phyloP scores from a whole-genome alignment of 2,888 invertebrate genomes.

The Sialis fuliginosa region DNA sequence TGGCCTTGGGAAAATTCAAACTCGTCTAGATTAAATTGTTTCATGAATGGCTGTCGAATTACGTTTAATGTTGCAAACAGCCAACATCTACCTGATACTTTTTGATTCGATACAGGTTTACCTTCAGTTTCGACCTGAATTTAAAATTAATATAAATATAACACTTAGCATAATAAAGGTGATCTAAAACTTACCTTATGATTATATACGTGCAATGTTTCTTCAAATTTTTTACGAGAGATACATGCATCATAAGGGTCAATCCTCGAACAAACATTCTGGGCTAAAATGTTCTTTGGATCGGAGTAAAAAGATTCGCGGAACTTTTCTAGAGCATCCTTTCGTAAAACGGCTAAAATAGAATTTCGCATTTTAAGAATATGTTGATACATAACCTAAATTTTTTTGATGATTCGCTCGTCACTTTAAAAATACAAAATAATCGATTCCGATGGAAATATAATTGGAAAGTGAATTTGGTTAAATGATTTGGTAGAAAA shows the following conservation, averaged over 20 bases:
- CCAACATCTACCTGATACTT: constrained; percentile 79
- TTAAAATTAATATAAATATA: no score
- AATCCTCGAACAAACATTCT: constrained; percentile 63
- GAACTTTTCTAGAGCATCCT: constrained; percentile 26
- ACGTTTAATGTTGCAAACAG: constrained; percentile 75
- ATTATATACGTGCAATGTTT: constrained; percentile 57
- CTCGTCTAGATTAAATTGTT: constrained; percentile 64
- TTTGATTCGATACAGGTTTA: constrained; percentile 79
- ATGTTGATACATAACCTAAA: neutral
- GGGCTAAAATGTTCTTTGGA: constrained; percentile 63
- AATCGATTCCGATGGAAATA: no score
- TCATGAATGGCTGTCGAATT: constrained; percentile 71
- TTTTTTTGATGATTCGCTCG: neutral
- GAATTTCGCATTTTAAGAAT: neutral
- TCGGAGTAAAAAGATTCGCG: constrained; percentile 42
- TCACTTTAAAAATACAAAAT: no score
- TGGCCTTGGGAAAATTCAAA: constrained; percentile 85
- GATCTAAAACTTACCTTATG: constrained; percentile 62
- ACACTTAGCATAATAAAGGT: no score
- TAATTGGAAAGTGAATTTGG: no score
- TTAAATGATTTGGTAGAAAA: no score
- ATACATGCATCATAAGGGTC: constrained; percentile 68
- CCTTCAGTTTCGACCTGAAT: constrained; percentile 55
- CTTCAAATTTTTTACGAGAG: constrained; percentile 44
- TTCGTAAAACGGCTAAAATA: constrained; percentile 20